These are phyloP conservation scores for Ceyx cyanopectus DNA, from an alignment of 2,113 vertebrate species.

Conservation along the genomic window DNA sequence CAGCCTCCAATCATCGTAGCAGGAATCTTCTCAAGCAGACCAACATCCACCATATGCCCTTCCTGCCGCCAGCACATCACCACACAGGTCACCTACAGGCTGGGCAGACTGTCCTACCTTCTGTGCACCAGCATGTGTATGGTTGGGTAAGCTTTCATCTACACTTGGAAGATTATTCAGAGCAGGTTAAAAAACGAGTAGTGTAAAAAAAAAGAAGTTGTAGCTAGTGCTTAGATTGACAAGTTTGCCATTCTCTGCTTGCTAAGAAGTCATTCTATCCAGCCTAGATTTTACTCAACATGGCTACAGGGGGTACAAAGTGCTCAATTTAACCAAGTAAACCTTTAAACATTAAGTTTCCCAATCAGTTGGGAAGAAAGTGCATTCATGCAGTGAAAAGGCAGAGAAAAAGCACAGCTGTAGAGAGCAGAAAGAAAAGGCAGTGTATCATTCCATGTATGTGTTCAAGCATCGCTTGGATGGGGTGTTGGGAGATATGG, in stretches of 20 bases:
- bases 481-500: too few species aligned
- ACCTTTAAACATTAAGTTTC: not conserved
- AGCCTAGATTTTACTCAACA: not conserved
- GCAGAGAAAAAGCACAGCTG: not conserved
- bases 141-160: slow-evolving; percentile 53
- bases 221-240: not conserved
- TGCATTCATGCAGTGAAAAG: not conserved
- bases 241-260: not conserved
- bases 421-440: not conserved
- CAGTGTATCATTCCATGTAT: not conserved
- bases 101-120: slow-evolving; percentile 55
- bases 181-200: not conserved
- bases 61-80: slow-evolving; percentile 74
- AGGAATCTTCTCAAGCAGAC: slow-evolving; percentile 69
- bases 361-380: not conserved
- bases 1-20: slow-evolving; percentile 63
- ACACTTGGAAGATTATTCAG: not conserved
- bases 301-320: not conserved
- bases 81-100: slow-evolving; percentile 61
- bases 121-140: slow-evolving; percentile 44
- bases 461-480: too few species aligned
- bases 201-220: not conserved
- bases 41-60: slow-evolving; percentile 69
- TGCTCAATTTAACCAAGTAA: not conserved
- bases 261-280: not conserved